Evolutionary conservation across 2,113 vertebrate species (phyloP), one percentile per base, ranked within the genome.

Genomic region (Scartelaos histophorus): DNA sequence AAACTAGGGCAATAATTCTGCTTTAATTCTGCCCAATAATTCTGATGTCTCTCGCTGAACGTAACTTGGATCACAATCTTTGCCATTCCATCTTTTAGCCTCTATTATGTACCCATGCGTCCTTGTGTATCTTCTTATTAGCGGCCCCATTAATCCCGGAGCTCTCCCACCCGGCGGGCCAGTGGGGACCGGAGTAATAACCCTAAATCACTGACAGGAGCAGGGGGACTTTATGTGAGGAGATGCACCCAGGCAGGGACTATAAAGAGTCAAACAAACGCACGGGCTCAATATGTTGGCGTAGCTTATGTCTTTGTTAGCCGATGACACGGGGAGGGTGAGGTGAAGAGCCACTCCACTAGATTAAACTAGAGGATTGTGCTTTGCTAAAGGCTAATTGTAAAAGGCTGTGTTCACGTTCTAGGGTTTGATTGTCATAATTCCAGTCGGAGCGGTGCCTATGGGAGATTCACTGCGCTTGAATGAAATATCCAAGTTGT

Each of bases 141-240:
- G 75, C 47, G 71, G 69, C 71, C 87, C 91, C 74, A 74, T 91
- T 94, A 92, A 93, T 92, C 87, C 88, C 77, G 49, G 61, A 87
- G 84, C 80, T 85, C 72, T 78, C 86, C 79, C 81, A 77, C 84
- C 87, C 81, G 53, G 53, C 58, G 68, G 78, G 56, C 81, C 84
- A 58, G 78, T 76, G 74, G 84, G 79, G 66, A 81, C 78, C 43
- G 82, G 79, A 64, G 82, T 91, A 91, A 91, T 92, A 89, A 89
- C 78, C 88, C 79, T 93, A 91, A 93, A 93, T 92, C 91, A 90
- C 79, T 54, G 76, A 82, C 86, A 89, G 69, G 72, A 88, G 82
- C 80, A 22, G 73, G 53, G 77, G 83, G 82, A 87, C 79, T 89
- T 87, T 66, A 82, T 56, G 66, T 70, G 78, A 77, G 67, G 64